Evolutionary conservation across 2,113 vertebrate species (phyloP).

Genomic region (Passer montanus): DNA sequence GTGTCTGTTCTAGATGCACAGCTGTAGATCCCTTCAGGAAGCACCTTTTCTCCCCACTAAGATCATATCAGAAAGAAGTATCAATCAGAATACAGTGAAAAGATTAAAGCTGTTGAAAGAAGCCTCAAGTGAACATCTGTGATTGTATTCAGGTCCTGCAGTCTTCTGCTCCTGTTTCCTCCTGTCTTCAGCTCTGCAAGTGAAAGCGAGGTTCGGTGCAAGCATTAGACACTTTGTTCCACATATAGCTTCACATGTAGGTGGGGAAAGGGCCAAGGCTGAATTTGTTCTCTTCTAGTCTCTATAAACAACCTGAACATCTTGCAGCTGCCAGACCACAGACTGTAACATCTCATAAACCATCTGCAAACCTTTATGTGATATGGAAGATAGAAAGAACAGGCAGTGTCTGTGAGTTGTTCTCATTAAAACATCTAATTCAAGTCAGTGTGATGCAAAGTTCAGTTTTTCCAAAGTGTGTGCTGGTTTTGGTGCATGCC

Average conservation of each 20-base stretch:
- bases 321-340: neutral
- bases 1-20: neutral
- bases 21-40: neutral
- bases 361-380: neutral
- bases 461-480: neutral
- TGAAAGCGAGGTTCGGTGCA: neutral
- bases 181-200: neutral
- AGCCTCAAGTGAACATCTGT: neutral
- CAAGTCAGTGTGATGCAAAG: neutral
- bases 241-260: neutral
- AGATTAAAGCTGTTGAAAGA: neutral
- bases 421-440: neutral
- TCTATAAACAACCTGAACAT: neutral
- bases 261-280: neutral
- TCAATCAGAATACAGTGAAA: neutral
- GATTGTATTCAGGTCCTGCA: neutral
- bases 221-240: neutral
- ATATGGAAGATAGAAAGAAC: neutral
- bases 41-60: neutral
- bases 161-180: neutral
- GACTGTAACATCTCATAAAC: neutral
- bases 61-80: neutral
- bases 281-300: neutral
- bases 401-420: neutral
- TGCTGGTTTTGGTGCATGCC: neutral